Base-by-base conservation (phyloP, 2,113 vertebrate species). In the Cheirogaleus medius region DNA sequence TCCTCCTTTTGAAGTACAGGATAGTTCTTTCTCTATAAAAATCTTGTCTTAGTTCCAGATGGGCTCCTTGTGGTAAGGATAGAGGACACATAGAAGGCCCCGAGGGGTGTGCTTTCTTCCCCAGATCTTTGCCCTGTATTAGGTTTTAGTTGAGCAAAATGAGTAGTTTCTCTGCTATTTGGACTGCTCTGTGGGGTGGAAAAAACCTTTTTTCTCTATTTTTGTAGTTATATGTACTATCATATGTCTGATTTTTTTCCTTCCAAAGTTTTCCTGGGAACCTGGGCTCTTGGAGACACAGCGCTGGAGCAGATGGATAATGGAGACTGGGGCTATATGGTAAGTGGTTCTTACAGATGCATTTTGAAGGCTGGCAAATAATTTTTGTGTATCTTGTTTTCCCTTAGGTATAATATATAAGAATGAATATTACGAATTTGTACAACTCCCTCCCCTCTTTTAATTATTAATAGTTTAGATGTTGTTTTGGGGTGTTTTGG, bases 311-410 rank as follows among this genome's bases (percentile, higher is more conserved):
- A 99, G 99, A 99, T 99, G 99, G 99, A 99, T 99, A 99, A 99
- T 99, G 99, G 99, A 99, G 99, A 99, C 99, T 99, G 99, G 99
- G 99, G 99, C 98, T 99, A 99, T 99, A 99, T 99, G 99, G 99
- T 99, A 98, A 99, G 99, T 98, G 66, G 74, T 32, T 47, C 94
- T 58, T 44, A 69, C 42, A 71, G 63, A 54, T 64, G 52, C 5
- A 1, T 52, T 88, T 80, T 64, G 71, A 91, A 97, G 88, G 17
- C 82, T 44, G 47, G 73, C 88, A 60, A 8, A 66, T 92, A 68
- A 42, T 87, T 85, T 71, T n/a, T 78, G 29, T 87, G 60, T 49
- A 4, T 90, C 71, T 95, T 76, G 34, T 29, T 42, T 23, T 5
- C 82, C 6, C 8, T 29, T 86, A 69, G 17, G 6, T 74, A 73